These are phyloP conservation scores for Hippopotamus amphibius DNA, from an alignment of 2,113 vertebrate genomes.

Conservation along the genomic window DNA sequence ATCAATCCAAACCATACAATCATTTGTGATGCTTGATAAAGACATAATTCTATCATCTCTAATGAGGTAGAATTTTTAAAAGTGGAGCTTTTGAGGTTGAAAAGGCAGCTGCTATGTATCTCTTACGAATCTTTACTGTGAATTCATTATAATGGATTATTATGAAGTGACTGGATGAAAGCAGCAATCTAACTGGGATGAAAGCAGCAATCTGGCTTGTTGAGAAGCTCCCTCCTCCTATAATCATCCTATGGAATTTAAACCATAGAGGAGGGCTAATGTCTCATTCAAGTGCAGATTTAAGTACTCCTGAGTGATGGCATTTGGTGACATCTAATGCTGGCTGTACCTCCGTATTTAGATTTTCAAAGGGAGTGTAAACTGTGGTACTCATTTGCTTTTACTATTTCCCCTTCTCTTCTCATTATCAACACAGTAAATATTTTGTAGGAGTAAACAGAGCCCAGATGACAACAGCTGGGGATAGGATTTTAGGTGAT, in stretches of 20 bases:
- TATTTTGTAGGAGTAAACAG: constrained; percentile 17
- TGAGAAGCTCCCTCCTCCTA: not conserved
- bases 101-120: constrained; percentile 35
- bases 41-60: constrained; percentile 48
- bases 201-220: constrained; percentile 44
- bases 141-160: constrained; percentile 54
- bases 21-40: constrained; percentile 49
- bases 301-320: not conserved
- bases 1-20: constrained; percentile 15
- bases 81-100: constrained; percentile 28
- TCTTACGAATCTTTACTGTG: constrained; percentile 47
- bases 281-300: constrained; percentile 17
- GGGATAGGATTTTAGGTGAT: not conserved
- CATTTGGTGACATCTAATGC: constrained; percentile 1
- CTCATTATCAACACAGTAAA: not conserved
- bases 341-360: not conserved
- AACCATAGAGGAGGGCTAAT: constrained; percentile 15
- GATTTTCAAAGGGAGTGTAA: not conserved
- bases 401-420: not conserved
- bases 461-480: not conserved
- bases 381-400: not conserved
- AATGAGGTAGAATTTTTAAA: constrained; percentile 11
- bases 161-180: constrained; percentile 61
- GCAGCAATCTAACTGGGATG: constrained; percentile 50
- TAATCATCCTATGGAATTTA: constrained; percentile 41